Conservation (phyloP, 2,113 vertebrate genomes). For the Spermophilus dauricus region DNA sequence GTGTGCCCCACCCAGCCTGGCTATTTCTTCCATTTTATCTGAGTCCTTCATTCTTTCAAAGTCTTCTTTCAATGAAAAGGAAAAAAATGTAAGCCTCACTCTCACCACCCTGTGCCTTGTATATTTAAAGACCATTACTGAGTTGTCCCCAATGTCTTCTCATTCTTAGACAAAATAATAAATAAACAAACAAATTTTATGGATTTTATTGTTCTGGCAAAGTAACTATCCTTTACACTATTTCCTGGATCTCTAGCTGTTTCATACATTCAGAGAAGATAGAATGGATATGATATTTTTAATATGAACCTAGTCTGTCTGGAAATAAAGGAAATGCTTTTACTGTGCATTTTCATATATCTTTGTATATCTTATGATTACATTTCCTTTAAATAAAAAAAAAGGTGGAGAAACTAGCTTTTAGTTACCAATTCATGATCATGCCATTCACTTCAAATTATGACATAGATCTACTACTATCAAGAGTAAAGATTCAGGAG, state of each 20-base stretch:
- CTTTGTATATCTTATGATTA: not conserved
- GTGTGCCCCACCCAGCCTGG: too few relatives aligned
- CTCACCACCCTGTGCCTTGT: not conserved
- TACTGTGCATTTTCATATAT: not conserved
- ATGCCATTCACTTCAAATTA: not conserved
- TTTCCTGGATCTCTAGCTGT: not conserved
- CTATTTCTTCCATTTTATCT: not conserved
- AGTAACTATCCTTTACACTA: not conserved
- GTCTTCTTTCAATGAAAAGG: not conserved
- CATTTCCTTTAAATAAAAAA: conserved; percentile 7
- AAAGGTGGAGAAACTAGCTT: conserved; percentile 27
- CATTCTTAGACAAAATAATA: conserved; percentile 25
- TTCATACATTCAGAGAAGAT: not conserved
- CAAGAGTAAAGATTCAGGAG: not conserved
- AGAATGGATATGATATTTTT: conserved; percentile 4
- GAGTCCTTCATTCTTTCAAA: conserved; percentile 15
- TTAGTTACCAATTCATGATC: not conserved
- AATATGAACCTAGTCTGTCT: not conserved
- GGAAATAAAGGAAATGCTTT: conserved; percentile 47
- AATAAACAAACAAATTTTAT: conserved; percentile 19
- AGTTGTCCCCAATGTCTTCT: not conserved
- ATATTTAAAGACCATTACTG: not conserved
- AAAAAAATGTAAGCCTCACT: not conserved
- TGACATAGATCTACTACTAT: not conserved
- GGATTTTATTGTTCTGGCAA: not conserved